phyloP scores from a whole-genome alignment of 2,113 vertebrate genomes.

The Alectura lathami region DNA sequence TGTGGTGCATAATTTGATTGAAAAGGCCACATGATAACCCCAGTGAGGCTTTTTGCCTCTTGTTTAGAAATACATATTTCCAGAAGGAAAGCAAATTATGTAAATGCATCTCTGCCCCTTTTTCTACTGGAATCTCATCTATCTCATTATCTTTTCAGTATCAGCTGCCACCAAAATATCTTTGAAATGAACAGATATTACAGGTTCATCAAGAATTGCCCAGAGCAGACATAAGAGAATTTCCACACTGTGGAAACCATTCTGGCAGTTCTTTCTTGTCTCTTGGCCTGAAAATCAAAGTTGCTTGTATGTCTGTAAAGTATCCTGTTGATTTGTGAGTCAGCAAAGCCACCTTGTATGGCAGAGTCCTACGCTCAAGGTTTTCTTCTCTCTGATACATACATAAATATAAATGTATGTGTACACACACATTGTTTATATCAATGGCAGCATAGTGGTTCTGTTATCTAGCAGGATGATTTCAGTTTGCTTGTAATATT shows the following conservation, averaged over 20 bases:
- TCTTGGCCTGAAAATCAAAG: not conserved
- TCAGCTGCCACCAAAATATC: not conserved
- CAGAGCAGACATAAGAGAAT: not conserved
- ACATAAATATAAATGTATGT: rapidly evolving
- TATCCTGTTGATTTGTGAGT: not conserved
- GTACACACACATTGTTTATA: not conserved
- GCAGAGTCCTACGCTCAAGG: not conserved
- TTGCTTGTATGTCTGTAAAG: not conserved
- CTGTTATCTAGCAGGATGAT: not conserved
- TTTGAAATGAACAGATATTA: not conserved
- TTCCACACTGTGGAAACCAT: not conserved
- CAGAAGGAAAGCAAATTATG: not conserved
- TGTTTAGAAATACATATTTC: not conserved
- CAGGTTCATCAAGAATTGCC: not conserved
- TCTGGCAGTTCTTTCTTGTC: not conserved
- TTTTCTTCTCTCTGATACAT: not conserved
- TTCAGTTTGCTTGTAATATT: not conserved
- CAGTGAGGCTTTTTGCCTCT: not conserved
- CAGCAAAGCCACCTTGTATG: not conserved
- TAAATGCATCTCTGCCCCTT: not conserved
- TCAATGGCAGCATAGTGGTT: not conserved
- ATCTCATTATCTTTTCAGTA: not conserved
- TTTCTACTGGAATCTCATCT: not conserved
- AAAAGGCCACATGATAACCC: not conserved
- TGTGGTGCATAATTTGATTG: not conserved